A percentile compares a stretch with the other conserved stretches of the same genome.
Conservation (phyloP, 1,140 invertebrate genomes). For the Neodiprion virginianus region DNA sequence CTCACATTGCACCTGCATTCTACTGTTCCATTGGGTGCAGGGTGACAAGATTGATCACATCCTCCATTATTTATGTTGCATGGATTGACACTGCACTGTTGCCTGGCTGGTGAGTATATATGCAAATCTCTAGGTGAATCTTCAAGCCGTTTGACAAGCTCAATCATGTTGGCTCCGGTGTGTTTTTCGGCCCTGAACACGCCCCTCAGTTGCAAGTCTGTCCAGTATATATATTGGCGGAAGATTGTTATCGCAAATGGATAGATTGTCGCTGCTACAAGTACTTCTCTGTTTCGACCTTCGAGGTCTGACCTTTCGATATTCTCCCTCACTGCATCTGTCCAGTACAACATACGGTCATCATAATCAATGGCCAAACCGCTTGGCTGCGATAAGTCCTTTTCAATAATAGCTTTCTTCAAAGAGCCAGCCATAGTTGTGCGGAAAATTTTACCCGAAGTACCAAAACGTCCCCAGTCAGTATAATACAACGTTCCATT, state of each 20-base stretch:
- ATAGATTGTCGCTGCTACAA: constrained; percentile 92
- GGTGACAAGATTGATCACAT: constrained; percentile 94
- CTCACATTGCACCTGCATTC: constrained; percentile 89
- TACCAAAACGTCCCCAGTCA: constrained; percentile 92
- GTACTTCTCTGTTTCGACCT: constrained; percentile 77
- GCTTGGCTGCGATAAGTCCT: constrained; percentile 93
- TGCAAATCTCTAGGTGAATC: constrained; percentile 92
- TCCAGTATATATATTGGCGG: constrained; percentile 96
- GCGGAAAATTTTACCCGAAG: constrained; percentile 92
- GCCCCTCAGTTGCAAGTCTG: constrained; percentile 91
- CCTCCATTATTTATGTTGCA: constrained; percentile 95
- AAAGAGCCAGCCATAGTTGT: constrained; percentile 97
- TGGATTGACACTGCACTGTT: constrained; percentile 83
- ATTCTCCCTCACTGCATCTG: constrained; percentile 95
- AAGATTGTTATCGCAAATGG: constrained; percentile 95
- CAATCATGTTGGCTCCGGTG: constrained; percentile 92
- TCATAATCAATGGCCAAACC: constrained; percentile 97
- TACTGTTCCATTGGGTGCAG: constrained; percentile 79
- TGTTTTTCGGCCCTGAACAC: constrained; percentile 97
- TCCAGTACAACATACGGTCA: constrained; percentile 96
- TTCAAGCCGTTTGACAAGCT: constrained; percentile 91
- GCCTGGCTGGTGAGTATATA: constrained; percentile 81
- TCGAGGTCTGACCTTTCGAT: constrained; percentile 93
- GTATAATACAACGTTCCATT: constrained; percentile 92
- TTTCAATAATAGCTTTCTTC: constrained; percentile 87